Evolutionary conservation across 2,113 vertebrate species (phyloP), one percentile per base, ranked within the genome.

Genomic region (Pelodiscus sinensis): DNA sequence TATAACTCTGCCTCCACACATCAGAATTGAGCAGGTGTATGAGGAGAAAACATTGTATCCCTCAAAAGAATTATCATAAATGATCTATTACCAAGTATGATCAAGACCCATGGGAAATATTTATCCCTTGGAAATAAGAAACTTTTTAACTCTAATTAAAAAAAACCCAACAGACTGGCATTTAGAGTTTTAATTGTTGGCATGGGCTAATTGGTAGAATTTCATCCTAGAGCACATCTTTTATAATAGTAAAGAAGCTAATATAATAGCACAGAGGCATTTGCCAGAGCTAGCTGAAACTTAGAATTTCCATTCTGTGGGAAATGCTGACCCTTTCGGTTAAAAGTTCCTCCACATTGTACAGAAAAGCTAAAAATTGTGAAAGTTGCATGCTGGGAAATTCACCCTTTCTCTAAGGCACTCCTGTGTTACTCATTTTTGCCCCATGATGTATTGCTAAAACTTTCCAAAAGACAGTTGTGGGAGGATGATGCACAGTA

Each of bases 161-260:
- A 13, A 7, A 55, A 2, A 5, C 44, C 44, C 44, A 83, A 54
- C 51, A 0, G 54, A 13, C n/a, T 31, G 44, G n/a, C 89, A 86
- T 95, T 60, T 95, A 93, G 58, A 62, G 21, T 9, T 95, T 95
- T 95, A 94, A 3, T 31, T 93, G 44, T 94, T 96, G 81, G 95
- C 93, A 60, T 93, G 87, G 16, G 35, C 2, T 92, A 50, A 21
- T 54, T 90, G 58, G 73, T 90, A 94, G 90, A 82, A 89, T 79
- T 82, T 94, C 94, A 75, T 88, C 93, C 38, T 87, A 83, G 11
- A 79, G 2, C 90, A 78, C 93, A 82, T 73, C 38, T 31, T 14
- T 56, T 97, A 97, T 96, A 83, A 94, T 94, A 92, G 93, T 96
- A 96, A 97, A 81, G 2, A 52, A 88, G 31, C 90, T 73, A 85